These are phyloP conservation scores for Catharus fuscescens DNA, from an alignment of 2,113 vertebrate genomes.

Conservation along the genomic window DNA sequence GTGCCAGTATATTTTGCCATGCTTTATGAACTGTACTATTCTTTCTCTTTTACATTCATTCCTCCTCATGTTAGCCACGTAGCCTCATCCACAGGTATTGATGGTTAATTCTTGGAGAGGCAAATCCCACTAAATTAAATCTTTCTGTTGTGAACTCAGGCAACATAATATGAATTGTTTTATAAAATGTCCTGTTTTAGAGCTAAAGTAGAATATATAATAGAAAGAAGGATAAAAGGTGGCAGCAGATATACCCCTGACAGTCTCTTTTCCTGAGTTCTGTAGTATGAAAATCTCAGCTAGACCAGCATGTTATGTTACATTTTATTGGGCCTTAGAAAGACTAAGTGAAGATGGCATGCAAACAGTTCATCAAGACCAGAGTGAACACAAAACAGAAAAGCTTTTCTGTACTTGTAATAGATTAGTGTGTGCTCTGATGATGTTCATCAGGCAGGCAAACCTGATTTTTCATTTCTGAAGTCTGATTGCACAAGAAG, in stretches of 20 bases:
- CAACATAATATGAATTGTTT: not conserved
- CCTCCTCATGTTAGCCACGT: accelerated
- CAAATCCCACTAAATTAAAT: not conserved
- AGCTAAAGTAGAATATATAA: not conserved
- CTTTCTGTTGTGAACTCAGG: not conserved
- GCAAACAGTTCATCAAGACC: not conserved
- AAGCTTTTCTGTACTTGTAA: not conserved
- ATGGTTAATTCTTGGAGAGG: not conserved
- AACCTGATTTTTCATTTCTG: not conserved
- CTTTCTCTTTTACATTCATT: not conserved
- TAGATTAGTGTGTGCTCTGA: not conserved
- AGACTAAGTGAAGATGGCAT: not conserved
- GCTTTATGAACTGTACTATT: not conserved
- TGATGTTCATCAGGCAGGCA: not conserved
- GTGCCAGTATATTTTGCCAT: not conserved
- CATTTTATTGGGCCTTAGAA: not conserved
- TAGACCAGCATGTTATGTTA: not conserved
- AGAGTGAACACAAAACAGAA: not conserved
- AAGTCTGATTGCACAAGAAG: not conserved
- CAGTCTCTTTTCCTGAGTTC: not conserved
- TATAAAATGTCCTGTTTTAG: not conserved
- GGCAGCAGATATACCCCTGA: not conserved
- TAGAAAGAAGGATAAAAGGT: not conserved
- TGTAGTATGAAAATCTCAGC: not conserved
- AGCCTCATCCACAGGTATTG: not conserved